Evolutionary conservation across 1,140 invertebrate species (phyloP), one percentile per base, ranked within the genome.

Genomic region (Schlechtendalia chinensis): DNA sequence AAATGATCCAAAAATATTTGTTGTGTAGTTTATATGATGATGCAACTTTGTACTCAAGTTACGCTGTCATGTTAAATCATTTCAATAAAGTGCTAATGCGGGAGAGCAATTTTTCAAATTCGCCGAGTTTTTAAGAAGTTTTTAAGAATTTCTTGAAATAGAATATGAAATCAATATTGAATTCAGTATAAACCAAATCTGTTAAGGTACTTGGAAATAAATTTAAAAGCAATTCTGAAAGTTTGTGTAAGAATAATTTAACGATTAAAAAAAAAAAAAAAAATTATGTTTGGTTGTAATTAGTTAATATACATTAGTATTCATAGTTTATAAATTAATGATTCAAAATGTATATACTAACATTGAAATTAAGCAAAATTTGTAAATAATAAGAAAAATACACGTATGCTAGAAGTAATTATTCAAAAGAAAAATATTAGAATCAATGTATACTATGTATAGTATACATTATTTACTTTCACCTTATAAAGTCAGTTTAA

Each of bases 91-190:
- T n/a, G 47, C 47, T 29, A 53, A 72, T 10, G 50, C 12, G 11
- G 22, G 69, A 72, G 22, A 45, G 50, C 1, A 29, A 54, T 72
- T 22, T 54, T 5, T 32, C 22, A 12, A 5, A 69, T 69, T 24
- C 47, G 29, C 19, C 22, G n/a, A 29, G 4, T 29, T n/a, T n/a
- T n/a, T 29, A 29, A 29, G 54, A 16, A 54, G 50, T 72, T 54
- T 72, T 72, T 72, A 29, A 14, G 50, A 54, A 24, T 27, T 72
- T 72, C 53, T 19, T 22, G 54, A 54, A 72, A 54, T 29, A 29
- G 24, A 67, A 67, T 5, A 67, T 45, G 45, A 67, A 67, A 22
- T 14, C 32, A 22, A 32, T 11, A 47, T 67, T n/a, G n/a, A 45
- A 67, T 67, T 67, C n/a, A n/a, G 32, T 47, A 54, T 72, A 72